These are phyloP conservation scores for Galerucella pusilla DNA, from an alignment of 2,888 invertebrate species.

Conservation along the genomic window DNA sequence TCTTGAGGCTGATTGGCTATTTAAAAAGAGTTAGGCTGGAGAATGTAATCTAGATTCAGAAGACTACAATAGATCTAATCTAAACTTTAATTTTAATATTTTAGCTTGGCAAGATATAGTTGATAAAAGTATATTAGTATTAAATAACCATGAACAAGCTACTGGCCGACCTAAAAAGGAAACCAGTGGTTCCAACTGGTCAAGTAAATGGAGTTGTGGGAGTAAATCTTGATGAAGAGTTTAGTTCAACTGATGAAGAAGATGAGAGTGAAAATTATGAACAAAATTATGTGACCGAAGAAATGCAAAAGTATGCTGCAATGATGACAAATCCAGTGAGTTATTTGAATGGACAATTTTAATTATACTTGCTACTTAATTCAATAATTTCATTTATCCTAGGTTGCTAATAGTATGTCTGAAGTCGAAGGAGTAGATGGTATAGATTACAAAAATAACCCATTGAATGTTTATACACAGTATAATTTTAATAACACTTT, in stretches of 20 bases:
- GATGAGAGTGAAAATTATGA: constrained; percentile 51
- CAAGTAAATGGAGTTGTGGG: constrained; percentile 46
- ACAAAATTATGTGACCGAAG: constrained; percentile 54
- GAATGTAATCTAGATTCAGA: no score
- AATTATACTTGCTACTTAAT: neutral
- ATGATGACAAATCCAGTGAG: constrained; percentile 21
- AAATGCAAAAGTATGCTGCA: constrained; percentile 54
- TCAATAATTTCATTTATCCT: neutral
- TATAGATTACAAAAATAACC: constrained; percentile 40
- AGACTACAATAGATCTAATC: no score
- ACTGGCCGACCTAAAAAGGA: constrained; percentile 43
- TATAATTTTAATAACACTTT: constrained; percentile 52
- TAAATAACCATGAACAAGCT: constrained; percentile 46
- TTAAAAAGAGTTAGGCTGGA: no score
- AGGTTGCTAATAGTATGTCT: constrained; percentile 40
- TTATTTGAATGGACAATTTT: neutral
- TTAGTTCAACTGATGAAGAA: constrained; percentile 64
- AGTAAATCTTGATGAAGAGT: constrained; percentile 41
- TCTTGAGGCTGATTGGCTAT: no score
- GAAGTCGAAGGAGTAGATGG: constrained; percentile 47
- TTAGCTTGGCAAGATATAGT: no score
- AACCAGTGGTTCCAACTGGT: constrained; percentile 46
- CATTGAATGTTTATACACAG: constrained; percentile 48
- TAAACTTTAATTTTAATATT: no score
- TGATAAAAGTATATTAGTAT: neutral